Evolutionary conservation across 2,113 vertebrate genomes (phyloP), one percentile per base, ranked within the genome.

Genomic region (Tetrax tetrax): DNA sequence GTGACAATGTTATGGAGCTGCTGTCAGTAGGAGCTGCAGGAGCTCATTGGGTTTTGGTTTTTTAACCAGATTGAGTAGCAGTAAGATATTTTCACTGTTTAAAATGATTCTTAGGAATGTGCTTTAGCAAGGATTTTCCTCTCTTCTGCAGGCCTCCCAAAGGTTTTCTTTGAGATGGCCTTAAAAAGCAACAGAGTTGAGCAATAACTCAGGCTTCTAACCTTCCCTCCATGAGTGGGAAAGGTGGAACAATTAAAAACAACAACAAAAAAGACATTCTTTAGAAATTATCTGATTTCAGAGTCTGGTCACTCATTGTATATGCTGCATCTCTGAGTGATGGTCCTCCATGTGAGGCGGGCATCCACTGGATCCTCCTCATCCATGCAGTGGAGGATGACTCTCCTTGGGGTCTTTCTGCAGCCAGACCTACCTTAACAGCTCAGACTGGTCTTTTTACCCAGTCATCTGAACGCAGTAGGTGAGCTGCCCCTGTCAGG

Each of bases 21-120:
- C 91, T 91, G 83, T 84, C 94, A 79, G 48, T 41, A 59, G 71
- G 29, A 95, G 54, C 70, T 88, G 63, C 82, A 90, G 79, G 75
- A 92, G 21, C 76, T 96, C 75, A 93, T 63, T 90, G 63, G 60
- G 63, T 96, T 97, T 90, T 45, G 2, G 37, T 63, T 94, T 94
- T 95, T 90, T 91, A 96, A 93, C 68, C 51, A 77, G 41, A 47
- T 90, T 95, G 78, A 83, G 64, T 43, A 93, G 90, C 90, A 92
- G 47, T 59, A 92, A 78, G 60, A n/a, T 76, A 94, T 93, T 94
- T 85, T 74, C 7, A 2, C 56, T 35, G 23, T 48, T 95, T 85
- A 72, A 85, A 95, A 83, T 83, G 2, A 72, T 87, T 57, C 57
- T 87, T 83, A 79, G 84, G 56, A 75, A 87, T 43, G 21, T 92